These are phyloP conservation scores for Hipposideros larvatus DNA, from an alignment of 2,797 vertebrate species.

Conservation along the genomic window DNA sequence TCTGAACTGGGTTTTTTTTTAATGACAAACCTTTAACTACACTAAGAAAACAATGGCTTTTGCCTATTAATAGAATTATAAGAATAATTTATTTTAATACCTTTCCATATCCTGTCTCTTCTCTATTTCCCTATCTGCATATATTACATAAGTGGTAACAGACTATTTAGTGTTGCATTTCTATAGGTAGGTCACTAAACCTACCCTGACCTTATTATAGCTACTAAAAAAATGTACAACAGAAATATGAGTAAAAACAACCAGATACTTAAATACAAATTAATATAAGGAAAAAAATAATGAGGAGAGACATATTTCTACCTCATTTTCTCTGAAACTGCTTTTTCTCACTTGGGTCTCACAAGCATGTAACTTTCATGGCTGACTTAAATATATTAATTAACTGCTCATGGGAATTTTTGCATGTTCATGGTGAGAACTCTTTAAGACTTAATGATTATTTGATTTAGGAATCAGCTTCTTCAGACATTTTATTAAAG, in stretches of 20 bases:
- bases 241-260: not conserved
- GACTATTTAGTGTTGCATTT: not conserved
- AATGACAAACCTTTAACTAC: not conserved
- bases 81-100: not conserved
- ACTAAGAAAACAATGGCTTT: not conserved
- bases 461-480: not conserved
- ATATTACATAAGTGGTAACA: not conserved
- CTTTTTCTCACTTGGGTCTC: not conserved
- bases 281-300: not conserved
- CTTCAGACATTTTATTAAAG: not conserved
- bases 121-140: not conserved
- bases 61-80: not conserved
- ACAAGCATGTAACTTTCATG: not conserved
- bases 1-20: not conserved
- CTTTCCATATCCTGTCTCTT: not conserved
- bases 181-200: not conserved
- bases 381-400: not conserved
- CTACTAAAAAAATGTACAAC: not conserved
- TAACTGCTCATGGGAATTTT: not conserved
- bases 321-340: not conserved
- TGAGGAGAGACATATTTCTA: not conserved
- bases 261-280: not conserved
- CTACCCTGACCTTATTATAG: not conserved
- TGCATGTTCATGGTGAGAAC: not conserved
- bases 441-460: not conserved